phyloP scores from a whole-genome alignment of 2,888 invertebrate genomes.

The Rotaria macrura region DNA sequence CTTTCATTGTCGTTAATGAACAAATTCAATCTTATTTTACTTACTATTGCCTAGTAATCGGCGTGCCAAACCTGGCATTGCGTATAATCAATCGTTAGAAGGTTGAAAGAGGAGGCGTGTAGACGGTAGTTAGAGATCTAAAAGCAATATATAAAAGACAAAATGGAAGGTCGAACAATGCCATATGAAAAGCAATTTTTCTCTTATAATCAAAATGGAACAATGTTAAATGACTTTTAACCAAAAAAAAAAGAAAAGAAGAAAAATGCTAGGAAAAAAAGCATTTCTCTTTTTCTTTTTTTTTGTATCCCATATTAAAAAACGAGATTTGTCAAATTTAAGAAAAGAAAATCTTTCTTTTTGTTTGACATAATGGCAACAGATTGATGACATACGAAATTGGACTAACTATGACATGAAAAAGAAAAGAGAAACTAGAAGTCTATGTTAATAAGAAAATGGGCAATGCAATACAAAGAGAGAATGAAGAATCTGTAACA shows the following conservation, averaged over 20 bases:
- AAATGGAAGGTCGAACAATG: neutral
- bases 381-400: neutral
- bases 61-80: slow-evolving; percentile 3
- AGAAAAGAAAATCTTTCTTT: neutral
- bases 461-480: neutral
- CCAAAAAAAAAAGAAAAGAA: neutral
- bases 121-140: neutral
- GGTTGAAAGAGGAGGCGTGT: neutral
- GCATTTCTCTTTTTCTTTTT: neutral
- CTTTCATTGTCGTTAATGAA: neutral
- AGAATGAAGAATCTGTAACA: neutral
- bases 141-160: neutral
- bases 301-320: neutral
- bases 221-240: neutral
- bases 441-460: neutral
- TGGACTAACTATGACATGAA: neutral
- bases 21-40: neutral
- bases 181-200: neutral
- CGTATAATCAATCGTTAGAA: neutral
- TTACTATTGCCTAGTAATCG: neutral
- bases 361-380: neutral
- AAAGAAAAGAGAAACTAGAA: neutral
- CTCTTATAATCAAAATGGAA: neutral
- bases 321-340: neutral
- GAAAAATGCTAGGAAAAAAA: too few relatives aligned